Evolutionary conservation across 2,113 vertebrate genomes (phyloP), one percentile per base, ranked within the genome.

Genomic region (Rissa tridactyla): DNA sequence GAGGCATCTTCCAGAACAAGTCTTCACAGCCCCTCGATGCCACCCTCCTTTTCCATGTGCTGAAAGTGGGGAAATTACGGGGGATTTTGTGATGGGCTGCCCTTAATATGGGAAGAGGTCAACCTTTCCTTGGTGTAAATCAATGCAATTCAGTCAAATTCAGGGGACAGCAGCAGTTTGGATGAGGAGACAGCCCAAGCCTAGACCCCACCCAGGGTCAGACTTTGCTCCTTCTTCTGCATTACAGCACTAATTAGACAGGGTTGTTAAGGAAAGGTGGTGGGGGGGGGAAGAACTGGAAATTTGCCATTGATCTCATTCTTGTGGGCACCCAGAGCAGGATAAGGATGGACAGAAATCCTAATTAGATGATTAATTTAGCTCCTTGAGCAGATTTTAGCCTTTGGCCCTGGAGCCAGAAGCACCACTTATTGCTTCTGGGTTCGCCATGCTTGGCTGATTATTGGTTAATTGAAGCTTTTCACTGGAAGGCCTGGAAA

Each of bases 401-500:
- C 98, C 98, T 95, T 97, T 98, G 97, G 98, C 97, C 95, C 97
- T 30, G 10, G 82, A 97, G 97, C 96, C 96, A 86, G 93, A 84
- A 96, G 95, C 76, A 97, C 95, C 94, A 91, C 95, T 94, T 82
- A 77, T 82, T 88, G 89, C 95, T 92, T 91, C 96, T 95, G 94
- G 89, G 91, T 88, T 94, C 92, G 88, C 97, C 97, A 95, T 95
- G 96, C 97, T 96, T 87, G 82, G 97, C 94, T 96, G 97, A 89
- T 98, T 89, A 95, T 91, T 88, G 94, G 96, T 96, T 98, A 97
- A 98, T 97, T 98, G 97, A 97, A 86, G 95, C 92, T 98, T 98
- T 97, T 96, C 84, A 75, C 32, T 19, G 87, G 94, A 96, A 97
- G 76, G 94, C 95, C 96, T 97, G 98, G 97, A 97, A 97, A 97